phyloP scores from a whole-genome alignment of 23 tunicate genomes.

The Ciona savignyi region DNA sequence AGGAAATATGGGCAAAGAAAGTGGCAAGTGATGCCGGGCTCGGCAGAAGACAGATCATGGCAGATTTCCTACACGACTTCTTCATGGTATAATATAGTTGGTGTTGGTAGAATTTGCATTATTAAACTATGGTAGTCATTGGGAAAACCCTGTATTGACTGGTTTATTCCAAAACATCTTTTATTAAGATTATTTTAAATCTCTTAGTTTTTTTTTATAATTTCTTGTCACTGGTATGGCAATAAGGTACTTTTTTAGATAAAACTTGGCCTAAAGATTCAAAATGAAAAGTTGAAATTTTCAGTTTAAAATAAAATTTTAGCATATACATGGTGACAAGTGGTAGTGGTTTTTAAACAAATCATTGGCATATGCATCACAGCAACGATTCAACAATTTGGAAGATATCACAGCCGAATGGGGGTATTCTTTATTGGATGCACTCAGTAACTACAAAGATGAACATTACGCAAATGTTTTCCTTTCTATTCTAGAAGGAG shows the following conservation, averaged over 20 bases:
- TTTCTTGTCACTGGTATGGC: too few relatives aligned
- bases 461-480: conserved; percentile 54
- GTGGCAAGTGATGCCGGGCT: conserved; percentile 50
- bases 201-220: too few relatives aligned
- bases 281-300: too few relatives aligned
- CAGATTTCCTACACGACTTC: conserved; percentile 51
- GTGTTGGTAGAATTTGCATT: too few relatives aligned
- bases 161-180: too few relatives aligned
- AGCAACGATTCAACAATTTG: conserved; percentile 52
- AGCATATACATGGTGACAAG: too few relatives aligned
- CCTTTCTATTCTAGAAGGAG: conserved; percentile 36
- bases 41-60: conserved; percentile 72
- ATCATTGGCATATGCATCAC: neutral
- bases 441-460: conserved; percentile 35
- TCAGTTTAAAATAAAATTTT: too few relatives aligned
- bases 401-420: conserved; percentile 72
- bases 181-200: too few relatives aligned
- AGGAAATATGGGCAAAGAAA: conserved; percentile 85
- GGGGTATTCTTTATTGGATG: conserved; percentile 71
- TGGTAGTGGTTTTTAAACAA: neutral
- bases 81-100: conserved; percentile 44
- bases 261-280: too few relatives aligned
- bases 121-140: too few relatives aligned
- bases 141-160: too few relatives aligned
- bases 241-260: too few relatives aligned